Evolutionary conservation across 1,140 invertebrate genomes (phyloP), one percentile per base, ranked within the genome.

Genomic region (Drosophila pachea): DNA sequence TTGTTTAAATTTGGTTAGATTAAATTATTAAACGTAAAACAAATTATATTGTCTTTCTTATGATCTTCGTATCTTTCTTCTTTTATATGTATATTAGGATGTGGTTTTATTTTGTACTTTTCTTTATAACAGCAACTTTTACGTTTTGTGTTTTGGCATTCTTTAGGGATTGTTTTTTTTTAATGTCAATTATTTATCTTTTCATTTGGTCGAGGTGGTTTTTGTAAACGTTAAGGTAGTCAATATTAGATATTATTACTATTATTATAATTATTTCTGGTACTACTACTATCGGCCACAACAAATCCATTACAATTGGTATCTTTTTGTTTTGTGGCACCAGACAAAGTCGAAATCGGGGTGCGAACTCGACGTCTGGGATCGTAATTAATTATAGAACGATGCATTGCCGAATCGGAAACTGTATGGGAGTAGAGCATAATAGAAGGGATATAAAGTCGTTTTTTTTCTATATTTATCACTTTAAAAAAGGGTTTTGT

Each of bases 381-480:
- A 86, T 86, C 82, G 64, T 86, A 86, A 86, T 86, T 86, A 78
- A 76, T 86, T 86, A 84, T 86, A 81, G 81, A 79, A 79, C 79
- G 81, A 74, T 86, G 81, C 73, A 73, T 76, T 84, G 81, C 81
- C 81, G 86, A 84, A 86, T 84, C 81, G 76, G 83, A 81, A 81
- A 86, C 81, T 86, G 81, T 86, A 86, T 79, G 81, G 81, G 81
- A 86, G 81, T 86, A 86, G 76, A 86, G 81, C 74, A 86, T 76
- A 86, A 86, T 86, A 86, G 70, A 86, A 81, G 81, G 76, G 81
- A 86, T 64, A 84, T 76, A 81, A 76, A 76, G 79, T 70, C 75
- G 76, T 42, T 16, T 47, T 66, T 65, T 45, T 63, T 42, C 7
- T 59, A 61, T 55, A 9, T 48, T 49, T 48, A 22, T 1, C 22